Conservation (phyloP, 2,888 invertebrate species). For the Drosophila algonquin region DNA sequence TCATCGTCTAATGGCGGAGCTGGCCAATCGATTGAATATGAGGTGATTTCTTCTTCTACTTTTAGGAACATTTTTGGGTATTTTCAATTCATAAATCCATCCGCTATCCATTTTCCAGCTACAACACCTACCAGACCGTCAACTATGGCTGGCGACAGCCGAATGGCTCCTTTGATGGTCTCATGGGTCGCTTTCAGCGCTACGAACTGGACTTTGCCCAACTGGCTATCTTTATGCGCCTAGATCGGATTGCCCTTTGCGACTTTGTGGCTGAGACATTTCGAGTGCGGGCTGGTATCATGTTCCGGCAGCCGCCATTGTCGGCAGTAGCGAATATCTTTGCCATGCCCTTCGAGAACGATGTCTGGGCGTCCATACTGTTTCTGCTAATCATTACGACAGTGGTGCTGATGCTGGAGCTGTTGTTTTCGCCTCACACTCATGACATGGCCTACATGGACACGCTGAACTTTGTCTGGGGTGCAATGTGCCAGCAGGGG, state of each 20-base stretch:
- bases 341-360: slow-evolving; percentile 86
- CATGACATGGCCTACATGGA: slow-evolving; percentile 83
- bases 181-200: slow-evolving; percentile 86
- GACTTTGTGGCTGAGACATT: slow-evolving; percentile 86
- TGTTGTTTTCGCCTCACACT: slow-evolving; percentile 70
- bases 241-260: slow-evolving; percentile 85
- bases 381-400: slow-evolving; percentile 77
- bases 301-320: slow-evolving; percentile 87
- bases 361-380: slow-evolving; percentile 85
- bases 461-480: slow-evolving; percentile 85
- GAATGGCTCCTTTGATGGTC: slow-evolving; percentile 86
- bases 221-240: slow-evolving; percentile 85
- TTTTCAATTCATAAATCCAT: background rate
- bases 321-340: slow-evolving; percentile 87
- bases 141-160: slow-evolving; percentile 85
- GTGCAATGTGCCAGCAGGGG: slow-evolving; percentile 87
- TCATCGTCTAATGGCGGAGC: slow-evolving; percentile 80
- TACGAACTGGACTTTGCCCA: slow-evolving; percentile 85
- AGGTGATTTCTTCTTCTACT: slow-evolving; percentile 62
- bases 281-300: slow-evolving; percentile 85
- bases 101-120: slow-evolving; percentile 59
- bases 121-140: slow-evolving; percentile 82
- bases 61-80: background rate
- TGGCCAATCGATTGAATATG: slow-evolving; percentile 84
- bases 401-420: slow-evolving; percentile 70